Percentiles rank a stretch among this genome's conserved stretches.
These are phyloP conservation scores for Urosaurus nigricauda DNA, from an alignment of 2,797 vertebrate species.

Conservation along the genomic window DNA sequence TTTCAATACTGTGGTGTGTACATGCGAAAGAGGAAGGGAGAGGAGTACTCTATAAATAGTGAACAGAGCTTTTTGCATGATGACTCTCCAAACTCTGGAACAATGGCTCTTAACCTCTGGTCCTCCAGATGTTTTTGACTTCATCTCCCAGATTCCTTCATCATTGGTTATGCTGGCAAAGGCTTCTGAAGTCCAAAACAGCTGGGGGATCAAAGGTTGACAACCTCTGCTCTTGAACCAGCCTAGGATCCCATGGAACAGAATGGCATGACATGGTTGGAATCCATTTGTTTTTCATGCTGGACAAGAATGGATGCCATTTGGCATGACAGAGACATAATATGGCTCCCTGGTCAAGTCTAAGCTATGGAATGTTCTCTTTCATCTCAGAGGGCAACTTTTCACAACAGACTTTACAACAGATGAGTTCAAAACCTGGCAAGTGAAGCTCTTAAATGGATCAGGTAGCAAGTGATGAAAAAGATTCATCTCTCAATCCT, in stretches of 20 bases:
- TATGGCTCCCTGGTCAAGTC: neutral
- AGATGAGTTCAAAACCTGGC: neutral
- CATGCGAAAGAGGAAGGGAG: neutral
- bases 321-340: too few species aligned
- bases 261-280: neutral
- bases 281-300: too few species aligned
- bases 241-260: neutral
- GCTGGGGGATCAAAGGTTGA: too few species aligned
- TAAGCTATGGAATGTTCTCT: too few species aligned
- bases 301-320: neutral
- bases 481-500: neutral
- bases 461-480: neutral
- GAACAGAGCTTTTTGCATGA: neutral
- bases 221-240: neutral
- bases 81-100: neutral
- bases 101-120: too few species aligned
- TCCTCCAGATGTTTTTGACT: too few species aligned
- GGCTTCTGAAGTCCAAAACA: too few species aligned
- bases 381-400: too few species aligned
- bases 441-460: neutral
- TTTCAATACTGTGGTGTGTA: neutral
- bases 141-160: too few species aligned
- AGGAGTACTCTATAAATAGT: neutral
- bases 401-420: too few species aligned
- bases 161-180: too few species aligned